Base-by-base conservation (phyloP, 2,888 invertebrate species). In the Dolichopus griseipennis region DNA sequence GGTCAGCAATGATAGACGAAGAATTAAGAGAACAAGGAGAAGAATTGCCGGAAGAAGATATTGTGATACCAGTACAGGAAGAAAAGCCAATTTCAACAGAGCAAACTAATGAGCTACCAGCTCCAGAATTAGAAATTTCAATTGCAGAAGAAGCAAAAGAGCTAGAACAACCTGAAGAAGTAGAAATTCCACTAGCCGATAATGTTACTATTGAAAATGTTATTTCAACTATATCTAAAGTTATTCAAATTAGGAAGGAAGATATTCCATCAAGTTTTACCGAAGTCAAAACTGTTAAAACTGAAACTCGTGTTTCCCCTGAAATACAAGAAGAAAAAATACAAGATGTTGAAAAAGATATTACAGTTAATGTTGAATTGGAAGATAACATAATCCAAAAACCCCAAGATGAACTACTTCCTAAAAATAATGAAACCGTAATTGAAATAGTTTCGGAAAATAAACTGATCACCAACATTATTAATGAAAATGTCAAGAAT, bases 1-100 rank as follows among this genome's bases (percentile, higher is more conserved):
- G 67, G 67, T 68, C 67, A 33, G 34, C 65, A 10, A 68, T 68
- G 43, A 43, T 67, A 52, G 61, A 63, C 65, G 33, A 15, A 8
- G 10, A 67, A 22, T 18, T 52, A 52, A 37, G 52, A 20, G 65
- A 64, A 65, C 61, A 69, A 21, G 6, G n/a, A 15, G 52, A 22
- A 34, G 64, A 63, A 65, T 5, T 61, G 41, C 22, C 20, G 5
- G 65, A 65, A 8, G 37, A 65, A 33, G n/a, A 33, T 2, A n/a
- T 65, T 12, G 18, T 52, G 6, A 6, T 1, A 52, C 18, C 52
- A 18, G 18, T 52, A 18, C 1, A 52, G 15, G 52, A 52, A 18
- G 52, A 52, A 52, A 52, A 18, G 6, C 52, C 52, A 52, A 6
- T 52, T 52, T 52, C 52, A 52, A 52, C n/a, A 18, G 52, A 52